A percentile compares a stretch with the other conserved stretches of the same genome.
phyloP scores from a whole-genome alignment of 2,113 vertebrate genomes.

The Ivindomyrus marchei region DNA sequence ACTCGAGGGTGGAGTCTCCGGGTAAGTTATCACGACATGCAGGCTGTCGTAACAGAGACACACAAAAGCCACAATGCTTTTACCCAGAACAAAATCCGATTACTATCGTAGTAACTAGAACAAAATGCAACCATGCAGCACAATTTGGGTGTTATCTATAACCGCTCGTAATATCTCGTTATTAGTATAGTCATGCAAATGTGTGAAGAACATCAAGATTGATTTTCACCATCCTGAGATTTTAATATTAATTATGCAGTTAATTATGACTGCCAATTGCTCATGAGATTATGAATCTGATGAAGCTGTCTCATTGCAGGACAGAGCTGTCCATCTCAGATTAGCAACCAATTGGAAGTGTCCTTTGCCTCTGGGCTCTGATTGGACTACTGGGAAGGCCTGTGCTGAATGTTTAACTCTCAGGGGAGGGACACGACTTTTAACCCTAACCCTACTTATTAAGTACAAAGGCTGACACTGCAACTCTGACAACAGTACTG shows the following conservation, averaged over 20 bases:
- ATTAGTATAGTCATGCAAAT: neutral
- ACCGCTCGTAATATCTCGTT: neutral
- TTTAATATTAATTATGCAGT: neutral
- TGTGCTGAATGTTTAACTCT: neutral
- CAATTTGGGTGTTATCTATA: neutral
- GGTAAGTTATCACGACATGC: neutral
- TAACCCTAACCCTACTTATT: neutral
- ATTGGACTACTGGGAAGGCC: neutral
- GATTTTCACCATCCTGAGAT: neutral
- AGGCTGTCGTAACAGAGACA: neutral
- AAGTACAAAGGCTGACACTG: neutral
- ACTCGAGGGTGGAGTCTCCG: neutral
- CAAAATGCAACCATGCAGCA: neutral
- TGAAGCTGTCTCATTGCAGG: neutral
- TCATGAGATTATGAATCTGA: neutral
- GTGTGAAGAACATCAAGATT: neutral
- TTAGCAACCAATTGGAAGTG: neutral
- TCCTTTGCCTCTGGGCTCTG: neutral
- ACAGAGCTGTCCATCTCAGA: neutral
- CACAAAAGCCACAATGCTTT: neutral
- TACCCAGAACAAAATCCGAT: neutral
- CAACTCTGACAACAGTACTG: neutral
- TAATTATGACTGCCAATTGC: neutral
- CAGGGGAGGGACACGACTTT: neutral
- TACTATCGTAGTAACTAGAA: neutral